phyloP scores from a whole-genome alignment of 2,888 invertebrate genomes.

The Heliconius sara region DNA sequence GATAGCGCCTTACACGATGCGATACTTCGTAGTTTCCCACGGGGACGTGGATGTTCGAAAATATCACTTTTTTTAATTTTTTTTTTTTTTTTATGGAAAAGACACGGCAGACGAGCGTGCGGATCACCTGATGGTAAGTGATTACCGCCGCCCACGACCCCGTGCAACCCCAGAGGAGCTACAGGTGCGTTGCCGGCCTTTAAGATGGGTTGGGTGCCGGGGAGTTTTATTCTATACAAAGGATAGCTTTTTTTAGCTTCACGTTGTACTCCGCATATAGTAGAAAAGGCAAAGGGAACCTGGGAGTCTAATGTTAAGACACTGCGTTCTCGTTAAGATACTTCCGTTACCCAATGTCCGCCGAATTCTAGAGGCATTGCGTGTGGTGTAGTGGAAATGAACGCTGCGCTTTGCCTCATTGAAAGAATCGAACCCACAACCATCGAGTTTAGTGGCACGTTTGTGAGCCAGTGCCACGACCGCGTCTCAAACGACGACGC shows the following conservation, averaged over 20 bases:
- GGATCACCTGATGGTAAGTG: too few relatives aligned
- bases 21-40: slow-evolving; percentile 66
- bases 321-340: neutral
- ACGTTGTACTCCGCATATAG: neutral
- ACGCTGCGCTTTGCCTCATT: neutral
- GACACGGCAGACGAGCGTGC: too few relatives aligned
- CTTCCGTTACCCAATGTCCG: neutral
- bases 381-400: neutral
- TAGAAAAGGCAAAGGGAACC: neutral
- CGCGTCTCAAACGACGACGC: too few relatives aligned
- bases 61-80: too few relatives aligned
- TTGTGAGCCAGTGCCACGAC: neutral
- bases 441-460: too few relatives aligned
- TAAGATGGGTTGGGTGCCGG: too few relatives aligned
- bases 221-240: too few relatives aligned
- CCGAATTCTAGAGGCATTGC: neutral
- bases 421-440: neutral
- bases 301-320: neutral
- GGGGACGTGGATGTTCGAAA: slow-evolving; percentile 54
- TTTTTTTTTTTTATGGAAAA: too few relatives aligned
- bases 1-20: slow-evolving; percentile 64
- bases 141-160: too few relatives aligned
- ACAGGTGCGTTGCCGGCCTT: too few relatives aligned
- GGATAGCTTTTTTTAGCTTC: too few relatives aligned
- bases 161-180: too few relatives aligned